Conservation (phyloP, 2,113 vertebrate genomes). For the Mus spicilegus region DNA sequence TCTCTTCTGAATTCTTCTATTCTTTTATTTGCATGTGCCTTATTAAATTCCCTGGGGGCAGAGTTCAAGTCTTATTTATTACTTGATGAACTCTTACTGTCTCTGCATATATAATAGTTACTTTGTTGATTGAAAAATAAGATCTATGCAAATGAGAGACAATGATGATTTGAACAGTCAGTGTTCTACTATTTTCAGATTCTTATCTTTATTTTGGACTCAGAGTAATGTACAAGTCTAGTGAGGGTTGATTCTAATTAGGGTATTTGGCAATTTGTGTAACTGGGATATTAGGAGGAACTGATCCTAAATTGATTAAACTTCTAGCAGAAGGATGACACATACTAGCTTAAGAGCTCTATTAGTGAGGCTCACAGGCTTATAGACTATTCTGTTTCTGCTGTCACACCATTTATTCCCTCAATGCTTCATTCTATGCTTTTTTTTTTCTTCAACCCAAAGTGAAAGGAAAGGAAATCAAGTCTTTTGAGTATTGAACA, state of each 20-base stretch:
- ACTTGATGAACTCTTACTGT: background rate
- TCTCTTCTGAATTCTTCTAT: slow-evolving; percentile 38
- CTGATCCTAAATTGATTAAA: slow-evolving; percentile 73
- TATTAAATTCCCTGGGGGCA: background rate
- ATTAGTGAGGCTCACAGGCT: slow-evolving; percentile 58
- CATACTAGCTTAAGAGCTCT: slow-evolving; percentile 60
- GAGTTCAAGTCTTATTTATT: background rate
- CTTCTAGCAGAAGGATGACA: slow-evolving; percentile 58
- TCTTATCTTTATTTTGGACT: slow-evolving; percentile 22
- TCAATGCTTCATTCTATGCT: slow-evolving; percentile 36
- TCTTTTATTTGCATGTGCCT: background rate
- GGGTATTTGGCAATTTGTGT: slow-evolving; percentile 46
- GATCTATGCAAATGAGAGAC: background rate
- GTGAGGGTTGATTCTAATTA: slow-evolving; percentile 75
- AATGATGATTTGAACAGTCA: background rate
- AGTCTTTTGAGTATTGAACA: slow-evolving; percentile 21
- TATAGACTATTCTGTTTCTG: slow-evolving; percentile 12
- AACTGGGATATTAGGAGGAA: slow-evolving; percentile 63
- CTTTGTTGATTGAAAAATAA: slow-evolving; percentile 9
- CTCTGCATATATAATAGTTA: background rate
- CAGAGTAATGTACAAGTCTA: slow-evolving; percentile 13
- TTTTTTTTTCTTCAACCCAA: slow-evolving; percentile 25
- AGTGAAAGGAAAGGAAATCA: slow-evolving; percentile 8
- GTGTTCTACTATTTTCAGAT: slow-evolving; percentile 43
- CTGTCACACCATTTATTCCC: background rate